Percentiles rank a stretch among this genome's conserved stretches.
These are phyloP conservation scores for Trissolcus brochymenae DNA, from an alignment of 2,888 invertebrate genomes.

Conservation along the genomic window DNA sequence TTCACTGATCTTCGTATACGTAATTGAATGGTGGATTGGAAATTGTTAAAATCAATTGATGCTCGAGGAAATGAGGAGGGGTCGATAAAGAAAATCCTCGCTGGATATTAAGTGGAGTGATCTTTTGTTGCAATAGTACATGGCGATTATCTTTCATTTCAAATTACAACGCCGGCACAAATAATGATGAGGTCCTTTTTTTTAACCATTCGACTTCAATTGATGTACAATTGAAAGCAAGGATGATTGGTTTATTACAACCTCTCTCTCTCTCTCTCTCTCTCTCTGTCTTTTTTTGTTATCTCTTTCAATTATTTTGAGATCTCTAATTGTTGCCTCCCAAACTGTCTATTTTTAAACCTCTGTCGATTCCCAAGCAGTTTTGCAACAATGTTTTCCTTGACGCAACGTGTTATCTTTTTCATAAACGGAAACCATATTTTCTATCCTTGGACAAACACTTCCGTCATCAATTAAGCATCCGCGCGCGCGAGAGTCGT, in stretches of 20 bases:
- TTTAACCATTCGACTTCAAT: background rate
- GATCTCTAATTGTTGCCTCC: background rate
- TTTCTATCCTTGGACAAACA: constrained; percentile 4
- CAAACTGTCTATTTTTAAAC: too few relatives aligned
- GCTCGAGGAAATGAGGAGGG: constrained; percentile 11
- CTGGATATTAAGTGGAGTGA: constrained; percentile 10
- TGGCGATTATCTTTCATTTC: constrained; percentile 8
- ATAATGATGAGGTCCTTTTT: constrained; percentile 7
- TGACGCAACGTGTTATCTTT: constrained; percentile 13
- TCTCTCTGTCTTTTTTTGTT: too few relatives aligned
- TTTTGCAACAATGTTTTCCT: background rate
- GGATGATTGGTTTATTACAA: background rate
- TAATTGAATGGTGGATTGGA: constrained; percentile 36
- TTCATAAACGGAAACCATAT: constrained; percentile 8
- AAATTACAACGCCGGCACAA: constrained; percentile 3
- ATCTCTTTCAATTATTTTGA: too few relatives aligned
- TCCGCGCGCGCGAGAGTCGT: too few relatives aligned
- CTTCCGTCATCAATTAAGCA: constrained; percentile 16
- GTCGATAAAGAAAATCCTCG: constrained; percentile 7
- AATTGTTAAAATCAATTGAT: constrained; percentile 40
- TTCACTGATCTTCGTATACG: constrained; percentile 24
- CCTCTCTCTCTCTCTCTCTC: too few relatives aligned
- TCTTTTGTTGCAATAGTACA: constrained; percentile 11
- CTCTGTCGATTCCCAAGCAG: background rate
- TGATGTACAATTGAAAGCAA: background rate